Evolutionary conservation across 1,140 invertebrate species (phyloP).

Genomic region (Danaus melanippus): DNA sequence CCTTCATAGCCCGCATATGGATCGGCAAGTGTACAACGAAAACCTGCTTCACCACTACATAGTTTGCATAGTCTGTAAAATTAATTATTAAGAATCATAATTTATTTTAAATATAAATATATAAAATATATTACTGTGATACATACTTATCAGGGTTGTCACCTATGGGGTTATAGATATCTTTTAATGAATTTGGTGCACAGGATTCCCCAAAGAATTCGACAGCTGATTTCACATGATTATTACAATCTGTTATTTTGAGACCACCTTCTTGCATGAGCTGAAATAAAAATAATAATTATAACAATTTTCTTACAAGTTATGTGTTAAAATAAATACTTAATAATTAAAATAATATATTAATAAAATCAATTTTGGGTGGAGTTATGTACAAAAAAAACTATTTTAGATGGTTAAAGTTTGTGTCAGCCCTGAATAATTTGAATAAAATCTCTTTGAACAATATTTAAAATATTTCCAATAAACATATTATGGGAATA

Average conservation of each 20-base stretch:
- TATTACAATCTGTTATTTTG: constrained; percentile 93
- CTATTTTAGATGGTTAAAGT: no score
- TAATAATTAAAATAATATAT: no score
- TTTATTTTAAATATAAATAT: no score
- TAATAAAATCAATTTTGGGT: no score
- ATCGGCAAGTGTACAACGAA: constrained; percentile 88
- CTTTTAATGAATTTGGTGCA: constrained; percentile 91
- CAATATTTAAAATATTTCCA: no score
- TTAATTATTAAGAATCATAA: constrained; percentile 6
- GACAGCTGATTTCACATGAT: constrained; percentile 94
- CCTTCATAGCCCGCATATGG: constrained; percentile 93
- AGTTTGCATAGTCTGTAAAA: constrained; percentile 81
- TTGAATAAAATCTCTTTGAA: no score
- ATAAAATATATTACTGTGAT: not conserved
- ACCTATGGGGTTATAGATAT: constrained; percentile 96
- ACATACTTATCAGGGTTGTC: constrained; percentile 78
- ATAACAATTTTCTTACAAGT: no score
- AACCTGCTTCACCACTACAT: constrained; percentile 85
- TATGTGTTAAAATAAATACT: no score
- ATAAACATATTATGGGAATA: no score
- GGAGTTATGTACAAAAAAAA: no score
- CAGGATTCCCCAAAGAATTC: constrained; percentile 93
- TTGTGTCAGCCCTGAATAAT: no score
- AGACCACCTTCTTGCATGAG: constrained; percentile 86
- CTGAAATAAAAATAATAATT: constrained; percentile 54